Percentiles rank a stretch among this genome's conserved stretches.
These are phyloP conservation scores for Podabrus alpinus DNA, from an alignment of 2,888 invertebrate genomes.

Conservation along the genomic window DNA sequence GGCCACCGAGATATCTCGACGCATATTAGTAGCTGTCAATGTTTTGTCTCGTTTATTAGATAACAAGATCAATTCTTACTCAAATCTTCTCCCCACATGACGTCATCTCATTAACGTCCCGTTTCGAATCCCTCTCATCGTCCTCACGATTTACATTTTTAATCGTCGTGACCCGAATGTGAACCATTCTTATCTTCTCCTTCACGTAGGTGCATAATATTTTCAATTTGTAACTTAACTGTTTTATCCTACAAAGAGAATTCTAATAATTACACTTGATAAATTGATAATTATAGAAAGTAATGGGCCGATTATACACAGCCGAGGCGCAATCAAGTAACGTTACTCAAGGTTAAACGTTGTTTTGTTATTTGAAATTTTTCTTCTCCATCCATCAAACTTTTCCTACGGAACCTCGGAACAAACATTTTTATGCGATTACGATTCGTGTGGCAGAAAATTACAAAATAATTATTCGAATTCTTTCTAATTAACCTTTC, in stretches of 20 bases:
- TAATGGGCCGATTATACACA: conserved; percentile 30
- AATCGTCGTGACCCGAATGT: not conserved
- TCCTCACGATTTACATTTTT: not conserved
- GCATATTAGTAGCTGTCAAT: conserved; percentile 51
- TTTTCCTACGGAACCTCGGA: no score
- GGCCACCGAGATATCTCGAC: conserved; percentile 45
- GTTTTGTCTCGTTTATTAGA: conserved; percentile 36
- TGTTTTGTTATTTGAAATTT: not conserved
- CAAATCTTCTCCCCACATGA: conserved; percentile 7
- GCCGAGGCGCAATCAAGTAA: conserved; percentile 33
- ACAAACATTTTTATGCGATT: no score
- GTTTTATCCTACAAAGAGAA: conserved; percentile 24
- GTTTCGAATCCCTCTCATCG: not conserved
- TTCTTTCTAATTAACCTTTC: not conserved
- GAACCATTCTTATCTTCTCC: not conserved
- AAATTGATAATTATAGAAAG: conserved; percentile 35
- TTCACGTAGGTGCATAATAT: conserved; percentile 19
- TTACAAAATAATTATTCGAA: not conserved
- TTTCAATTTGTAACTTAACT: conserved; percentile 21
- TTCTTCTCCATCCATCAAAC: not conserved
- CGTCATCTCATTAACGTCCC: conserved; percentile 13
- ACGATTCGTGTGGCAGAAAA: not conserved
- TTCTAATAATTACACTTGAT: conserved; percentile 33
- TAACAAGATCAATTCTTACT: conserved; percentile 37
- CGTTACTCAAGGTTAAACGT: conserved; percentile 32